Evolutionary conservation across 2,888 invertebrate species (phyloP).

Genomic region (Machimus atricapillus): DNA sequence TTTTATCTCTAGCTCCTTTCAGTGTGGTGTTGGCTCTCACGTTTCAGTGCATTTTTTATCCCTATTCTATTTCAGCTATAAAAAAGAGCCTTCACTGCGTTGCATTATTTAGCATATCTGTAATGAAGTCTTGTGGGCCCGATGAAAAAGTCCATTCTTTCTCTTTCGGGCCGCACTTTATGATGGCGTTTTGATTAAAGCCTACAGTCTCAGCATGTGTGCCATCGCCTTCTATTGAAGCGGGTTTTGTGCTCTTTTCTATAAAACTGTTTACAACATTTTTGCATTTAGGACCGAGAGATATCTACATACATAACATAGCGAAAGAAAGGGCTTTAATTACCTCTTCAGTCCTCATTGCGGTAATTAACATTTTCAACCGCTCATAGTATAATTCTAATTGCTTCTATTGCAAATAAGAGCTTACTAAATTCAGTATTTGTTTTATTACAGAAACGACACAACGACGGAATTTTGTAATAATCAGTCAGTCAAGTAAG

Average conservation of each 20-base stretch:
- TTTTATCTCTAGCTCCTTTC: slow-evolving; percentile 4
- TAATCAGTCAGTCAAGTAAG: too few species aligned
- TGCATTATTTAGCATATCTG: slow-evolving; percentile 30
- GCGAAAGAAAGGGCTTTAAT: neutral
- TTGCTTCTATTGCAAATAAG: neutral
- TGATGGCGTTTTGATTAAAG: slow-evolving; percentile 24
- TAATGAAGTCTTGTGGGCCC: slow-evolving; percentile 24
- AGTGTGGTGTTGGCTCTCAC: slow-evolving; percentile 11
- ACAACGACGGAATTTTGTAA: too few species aligned
- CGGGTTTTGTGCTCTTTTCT: neutral
- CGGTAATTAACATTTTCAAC: neutral
- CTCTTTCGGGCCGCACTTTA: neutral
- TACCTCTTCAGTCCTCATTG: neutral
- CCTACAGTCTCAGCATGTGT: slow-evolving; percentile 17
- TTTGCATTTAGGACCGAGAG: slow-evolving; percentile 16
- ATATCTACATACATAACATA: too few species aligned
- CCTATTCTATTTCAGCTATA: slow-evolving; percentile 16
- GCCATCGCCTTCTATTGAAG: neutral
- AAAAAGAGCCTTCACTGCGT: slow-evolving; percentile 17
- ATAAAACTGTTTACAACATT: slow-evolving; percentile 24
- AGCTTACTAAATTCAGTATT: neutral
- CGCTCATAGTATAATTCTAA: neutral
- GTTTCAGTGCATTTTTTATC: slow-evolving; percentile 28
- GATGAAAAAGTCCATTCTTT: slow-evolving; percentile 25
- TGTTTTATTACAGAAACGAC: neutral